Conservation (phyloP, 2,797 vertebrate genomes). For the Rallus crepitans region DNA sequence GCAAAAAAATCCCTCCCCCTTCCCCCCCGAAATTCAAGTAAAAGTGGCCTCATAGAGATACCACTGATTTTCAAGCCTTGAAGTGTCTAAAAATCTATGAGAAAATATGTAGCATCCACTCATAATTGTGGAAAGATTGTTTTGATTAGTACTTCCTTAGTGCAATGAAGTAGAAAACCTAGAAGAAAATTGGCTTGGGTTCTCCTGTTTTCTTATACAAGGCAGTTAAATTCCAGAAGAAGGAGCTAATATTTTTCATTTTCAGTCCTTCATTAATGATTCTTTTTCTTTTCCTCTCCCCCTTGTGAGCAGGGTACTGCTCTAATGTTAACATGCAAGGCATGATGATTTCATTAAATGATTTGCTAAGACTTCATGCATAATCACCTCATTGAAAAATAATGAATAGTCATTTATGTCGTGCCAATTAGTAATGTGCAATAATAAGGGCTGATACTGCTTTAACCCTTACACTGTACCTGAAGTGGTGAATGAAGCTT, state of each 20-base stretch:
- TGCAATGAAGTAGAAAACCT: background rate
- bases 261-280: background rate
- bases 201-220: background rate
- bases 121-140: background rate
- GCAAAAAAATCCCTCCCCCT: background rate
- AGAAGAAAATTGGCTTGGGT: background rate
- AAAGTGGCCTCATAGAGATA: background rate
- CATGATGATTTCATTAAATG: background rate
- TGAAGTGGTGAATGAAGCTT: background rate
- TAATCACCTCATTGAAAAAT: conserved; percentile 30
- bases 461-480: background rate
- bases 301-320: background rate
- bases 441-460: background rate
- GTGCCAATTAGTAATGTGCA: background rate
- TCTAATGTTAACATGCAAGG: background rate
- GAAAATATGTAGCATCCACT: background rate
- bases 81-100: background rate
- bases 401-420: conserved; percentile 23
- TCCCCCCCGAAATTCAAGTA: background rate
- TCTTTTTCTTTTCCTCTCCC: background rate
- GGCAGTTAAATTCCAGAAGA: background rate
- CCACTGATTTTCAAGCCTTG: background rate
- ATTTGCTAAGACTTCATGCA: background rate
- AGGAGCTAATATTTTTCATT: background rate
- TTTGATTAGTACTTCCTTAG: background rate